These are phyloP conservation scores for Drosophila falleni DNA, from an alignment of 2,888 invertebrate species.

Conservation along the genomic window DNA sequence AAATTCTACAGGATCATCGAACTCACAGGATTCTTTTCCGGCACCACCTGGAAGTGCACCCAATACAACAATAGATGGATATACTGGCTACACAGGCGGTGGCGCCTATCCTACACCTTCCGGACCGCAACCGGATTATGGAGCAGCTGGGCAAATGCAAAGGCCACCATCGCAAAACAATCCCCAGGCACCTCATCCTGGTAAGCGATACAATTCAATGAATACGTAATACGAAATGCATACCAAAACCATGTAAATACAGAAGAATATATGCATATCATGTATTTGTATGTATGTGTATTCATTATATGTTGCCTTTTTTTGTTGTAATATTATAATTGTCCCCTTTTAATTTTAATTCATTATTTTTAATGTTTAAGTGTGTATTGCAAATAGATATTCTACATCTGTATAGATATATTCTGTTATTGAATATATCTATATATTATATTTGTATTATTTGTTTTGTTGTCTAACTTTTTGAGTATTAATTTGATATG, in stretches of 20 bases:
- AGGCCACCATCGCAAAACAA: conserved; percentile 90
- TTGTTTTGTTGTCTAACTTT: conserved; percentile 35
- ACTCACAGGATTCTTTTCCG: conserved; percentile 96
- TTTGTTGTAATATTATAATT: conserved; percentile 30
- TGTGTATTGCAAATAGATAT: conserved; percentile 44
- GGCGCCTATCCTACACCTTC: conserved; percentile 86
- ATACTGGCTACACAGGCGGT: conserved; percentile 90
- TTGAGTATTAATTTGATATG: conserved; percentile 51
- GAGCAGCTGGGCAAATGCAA: conserved; percentile 88
- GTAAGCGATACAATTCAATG: conserved; percentile 83
- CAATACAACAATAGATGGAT: conserved; percentile 93
- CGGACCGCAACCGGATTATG: conserved; percentile 87
- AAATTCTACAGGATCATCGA: conserved; percentile 90
- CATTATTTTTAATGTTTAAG: conserved; percentile 24
- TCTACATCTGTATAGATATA: conserved; percentile 36
- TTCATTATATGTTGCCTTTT: conserved; percentile 29
- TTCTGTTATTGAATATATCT: conserved; percentile 11
- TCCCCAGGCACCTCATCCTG: conserved; percentile 89
- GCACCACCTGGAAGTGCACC: conserved; percentile 88
- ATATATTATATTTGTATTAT: conserved; percentile 26
- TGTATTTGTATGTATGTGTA: conserved; percentile 6
- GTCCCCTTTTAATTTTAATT: conserved; percentile 15
- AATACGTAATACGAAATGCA: conserved; percentile 8
- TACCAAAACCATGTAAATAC: conserved; percentile 6
- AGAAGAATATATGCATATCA: background rate